Evolutionary conservation across 2,888 invertebrate genomes (phyloP), one percentile per base, ranked within the genome.

Genomic region (Latrodectus hesperus): DNA sequence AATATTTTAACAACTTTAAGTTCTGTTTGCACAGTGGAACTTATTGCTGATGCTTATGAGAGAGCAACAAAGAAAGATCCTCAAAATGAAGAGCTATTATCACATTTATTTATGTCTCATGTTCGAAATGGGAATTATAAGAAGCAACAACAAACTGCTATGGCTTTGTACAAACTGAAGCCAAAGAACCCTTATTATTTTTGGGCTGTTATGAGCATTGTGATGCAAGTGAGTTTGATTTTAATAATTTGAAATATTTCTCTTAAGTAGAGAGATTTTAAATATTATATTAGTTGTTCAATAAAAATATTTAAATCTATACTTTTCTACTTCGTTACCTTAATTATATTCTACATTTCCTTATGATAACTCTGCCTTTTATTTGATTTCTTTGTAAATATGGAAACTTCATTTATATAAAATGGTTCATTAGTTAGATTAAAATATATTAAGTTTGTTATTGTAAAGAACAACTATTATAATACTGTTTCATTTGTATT

Each of bases 151-250:
- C 94, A 96, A 89, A 95, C 96, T 0, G 99, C 99, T 0, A 94
- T 98, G 94, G 94, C 95, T 14, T 93, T 99, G 60, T 99, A 97
- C 93, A 98, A 98, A 93, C 93, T 96, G 83, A 96, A 96, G 91
- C 96, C 97, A 4, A 98, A 98, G 92, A 97, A 97, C 92, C 98
- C 98, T 0, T 99, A 99, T 92, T 98, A 98, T 92, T 98, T 98
- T 92, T 99, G 99, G 99, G 96, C 97, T 26, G 96, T 99, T 12
- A 98, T 99, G 96, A 98, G 98, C 92, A 95, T 98, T 90, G 95
- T 99, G 38, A 94, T 99, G 93, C 99, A 99, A 94, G 97, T 96
- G 91, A 90, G 90, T 72, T 8, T 52, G 6, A 38, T 72, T 60
- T 60, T 60, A 38, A 38, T 4, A 38, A 38, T 38, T 38, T 38